phyloP scores from a whole-genome alignment of 53 echinoderm and acorn worm genomes.

The Apostichopus leukothele region DNA sequence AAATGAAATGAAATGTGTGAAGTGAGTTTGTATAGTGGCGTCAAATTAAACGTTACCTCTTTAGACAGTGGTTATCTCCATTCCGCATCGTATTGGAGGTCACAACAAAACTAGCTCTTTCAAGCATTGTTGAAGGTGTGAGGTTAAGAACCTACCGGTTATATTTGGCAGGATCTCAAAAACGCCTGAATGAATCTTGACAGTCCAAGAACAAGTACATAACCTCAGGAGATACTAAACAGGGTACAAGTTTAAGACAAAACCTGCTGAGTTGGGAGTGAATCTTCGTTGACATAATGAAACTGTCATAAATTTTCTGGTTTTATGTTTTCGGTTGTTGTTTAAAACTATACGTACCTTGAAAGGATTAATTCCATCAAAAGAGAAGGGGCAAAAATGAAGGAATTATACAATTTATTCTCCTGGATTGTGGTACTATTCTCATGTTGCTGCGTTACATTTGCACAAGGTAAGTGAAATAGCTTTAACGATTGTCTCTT shows the following conservation, averaged over 20 bases:
- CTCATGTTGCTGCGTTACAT: neutral
- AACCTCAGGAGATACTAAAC: no score
- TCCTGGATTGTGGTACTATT: neutral
- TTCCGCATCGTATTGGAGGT: neutral
- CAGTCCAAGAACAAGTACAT: neutral
- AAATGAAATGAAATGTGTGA: neutral
- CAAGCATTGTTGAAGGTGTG: neutral
- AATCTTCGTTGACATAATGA: no score
- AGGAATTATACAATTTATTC: neutral
- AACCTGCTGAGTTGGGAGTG: no score
- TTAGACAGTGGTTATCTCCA: neutral
- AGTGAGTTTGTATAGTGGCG: neutral
- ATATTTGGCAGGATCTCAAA: neutral
- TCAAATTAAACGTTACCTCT: neutral
- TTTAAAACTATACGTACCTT: no score
- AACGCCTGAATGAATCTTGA: neutral
- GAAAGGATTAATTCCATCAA: no score
- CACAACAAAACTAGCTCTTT: neutral
- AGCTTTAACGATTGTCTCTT: neutral
- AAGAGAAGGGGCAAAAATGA: neutral
- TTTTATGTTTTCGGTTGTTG: no score
- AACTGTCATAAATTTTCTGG: no score
- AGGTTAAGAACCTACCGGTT: neutral
- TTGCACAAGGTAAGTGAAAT: neutral
- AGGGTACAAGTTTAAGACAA: no score